phyloP scores from a whole-genome alignment of 2,113 vertebrate genomes.

The Psittacus erithacus region DNA sequence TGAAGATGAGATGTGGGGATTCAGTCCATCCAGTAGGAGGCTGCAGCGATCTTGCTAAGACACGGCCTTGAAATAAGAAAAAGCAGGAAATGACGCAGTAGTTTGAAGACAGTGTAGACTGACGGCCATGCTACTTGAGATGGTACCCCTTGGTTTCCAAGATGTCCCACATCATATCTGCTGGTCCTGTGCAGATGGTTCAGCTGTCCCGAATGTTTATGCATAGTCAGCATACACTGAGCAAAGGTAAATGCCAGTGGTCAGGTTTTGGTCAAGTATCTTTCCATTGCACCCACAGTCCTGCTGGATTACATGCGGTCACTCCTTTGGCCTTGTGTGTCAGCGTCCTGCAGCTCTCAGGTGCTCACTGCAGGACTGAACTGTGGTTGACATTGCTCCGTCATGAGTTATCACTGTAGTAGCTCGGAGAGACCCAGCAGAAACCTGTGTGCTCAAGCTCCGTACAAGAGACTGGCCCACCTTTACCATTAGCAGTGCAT shows the following conservation, averaged over 20 bases:
- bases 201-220: accelerated
- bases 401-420: not conserved
- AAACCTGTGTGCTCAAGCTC: not conserved
- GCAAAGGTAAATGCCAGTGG: not conserved
- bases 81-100: not conserved
- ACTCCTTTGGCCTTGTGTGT: not conserved
- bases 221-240: not conserved
- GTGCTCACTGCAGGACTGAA: not conserved
- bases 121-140: not conserved
- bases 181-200: not conserved
- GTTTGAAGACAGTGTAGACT: not conserved
- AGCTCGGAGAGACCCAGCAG: not conserved
- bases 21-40: not conserved
- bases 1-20: not conserved
- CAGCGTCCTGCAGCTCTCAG: not conserved
- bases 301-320: not conserved
- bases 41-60: not conserved
- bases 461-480: no score
- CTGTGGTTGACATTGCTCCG: not conserved
- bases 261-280: not conserved
- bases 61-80: not conserved
- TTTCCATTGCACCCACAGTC: not conserved
- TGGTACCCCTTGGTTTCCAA: not conserved
- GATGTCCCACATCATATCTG: not conserved
- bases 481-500: not conserved